phyloP scores from a whole-genome alignment of 2,888 invertebrate species.

The Melangyna quadrimaculata region DNA sequence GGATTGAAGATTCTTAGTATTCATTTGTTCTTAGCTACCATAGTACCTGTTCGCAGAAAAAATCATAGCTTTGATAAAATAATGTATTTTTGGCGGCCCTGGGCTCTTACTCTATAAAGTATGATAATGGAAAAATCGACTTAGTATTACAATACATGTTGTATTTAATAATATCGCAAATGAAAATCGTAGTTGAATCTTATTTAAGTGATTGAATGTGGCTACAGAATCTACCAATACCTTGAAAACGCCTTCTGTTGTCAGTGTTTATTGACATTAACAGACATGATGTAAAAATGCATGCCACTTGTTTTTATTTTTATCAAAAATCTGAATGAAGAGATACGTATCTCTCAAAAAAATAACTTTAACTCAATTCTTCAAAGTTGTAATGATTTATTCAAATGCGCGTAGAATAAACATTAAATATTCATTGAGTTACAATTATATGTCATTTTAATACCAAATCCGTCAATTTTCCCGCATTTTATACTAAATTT shows the following conservation, averaged over 20 bases:
- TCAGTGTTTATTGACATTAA: background rate
- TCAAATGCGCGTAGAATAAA: background rate
- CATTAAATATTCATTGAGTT: conserved; percentile 4
- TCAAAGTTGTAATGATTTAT: conserved; percentile 18
- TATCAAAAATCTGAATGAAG: background rate
- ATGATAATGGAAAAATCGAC: too few relatives aligned
- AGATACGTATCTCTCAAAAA: background rate
- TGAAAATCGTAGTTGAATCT: too few relatives aligned
- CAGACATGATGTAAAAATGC: background rate
- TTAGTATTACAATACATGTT: too few relatives aligned
- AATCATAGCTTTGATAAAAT: too few relatives aligned
- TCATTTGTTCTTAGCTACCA: too few relatives aligned
- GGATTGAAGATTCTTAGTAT: too few relatives aligned
- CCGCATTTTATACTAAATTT: too few relatives aligned
- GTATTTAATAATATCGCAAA: too few relatives aligned
- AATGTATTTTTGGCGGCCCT: too few relatives aligned
- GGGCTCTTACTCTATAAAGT: too few relatives aligned
- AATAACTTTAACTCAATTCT: background rate
- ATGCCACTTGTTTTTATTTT: background rate
- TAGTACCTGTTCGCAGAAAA: too few relatives aligned
- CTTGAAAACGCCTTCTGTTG: background rate
- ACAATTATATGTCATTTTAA: conserved; percentile 32
- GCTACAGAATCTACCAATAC: background rate
- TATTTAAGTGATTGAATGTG: background rate
- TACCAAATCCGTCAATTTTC: conserved; percentile 29